Evolutionary conservation across 2,113 vertebrate genomes (phyloP).

Genomic region (Varanus komodoensis): DNA sequence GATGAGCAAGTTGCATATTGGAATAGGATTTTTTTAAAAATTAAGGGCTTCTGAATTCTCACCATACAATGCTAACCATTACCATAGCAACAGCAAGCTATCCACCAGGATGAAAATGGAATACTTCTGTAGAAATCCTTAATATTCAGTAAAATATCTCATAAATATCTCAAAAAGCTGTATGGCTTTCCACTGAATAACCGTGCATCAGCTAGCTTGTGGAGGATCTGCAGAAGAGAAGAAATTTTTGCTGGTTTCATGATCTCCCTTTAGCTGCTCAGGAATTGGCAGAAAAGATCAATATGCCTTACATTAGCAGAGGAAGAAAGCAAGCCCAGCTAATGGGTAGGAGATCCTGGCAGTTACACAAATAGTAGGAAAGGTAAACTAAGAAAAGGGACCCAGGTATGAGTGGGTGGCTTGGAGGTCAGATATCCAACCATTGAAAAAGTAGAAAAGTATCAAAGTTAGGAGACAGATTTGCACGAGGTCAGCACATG

Average conservation of each 20-base stretch:
- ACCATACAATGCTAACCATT: neutral
- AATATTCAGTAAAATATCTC: conserved; percentile 7
- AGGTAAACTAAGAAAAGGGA: neutral
- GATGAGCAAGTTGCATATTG: neutral
- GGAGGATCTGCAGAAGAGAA: neutral
- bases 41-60: neutral
- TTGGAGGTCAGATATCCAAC: too few species aligned
- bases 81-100: neutral
- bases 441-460: too few species aligned
- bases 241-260: neutral
- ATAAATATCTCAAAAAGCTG: neutral
- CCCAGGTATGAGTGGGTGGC: too few species aligned
- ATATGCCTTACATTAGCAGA: neutral
- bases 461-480: too few species aligned
- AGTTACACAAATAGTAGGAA: neutral
- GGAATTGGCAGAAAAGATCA: neutral
- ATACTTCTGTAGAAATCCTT: neutral
- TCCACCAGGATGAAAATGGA: neutral
- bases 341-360: neutral
- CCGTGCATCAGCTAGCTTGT: neutral
- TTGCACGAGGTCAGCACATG: too few species aligned
- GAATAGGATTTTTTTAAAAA: neutral
- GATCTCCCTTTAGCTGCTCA: neutral
- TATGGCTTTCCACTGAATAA: neutral
- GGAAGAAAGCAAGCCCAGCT: neutral